Percentiles rank a stretch among this genome's conserved stretches.
Evolutionary conservation across 2,113 vertebrate genomes (phyloP).

Genomic region (Gila orcuttii): DNA sequence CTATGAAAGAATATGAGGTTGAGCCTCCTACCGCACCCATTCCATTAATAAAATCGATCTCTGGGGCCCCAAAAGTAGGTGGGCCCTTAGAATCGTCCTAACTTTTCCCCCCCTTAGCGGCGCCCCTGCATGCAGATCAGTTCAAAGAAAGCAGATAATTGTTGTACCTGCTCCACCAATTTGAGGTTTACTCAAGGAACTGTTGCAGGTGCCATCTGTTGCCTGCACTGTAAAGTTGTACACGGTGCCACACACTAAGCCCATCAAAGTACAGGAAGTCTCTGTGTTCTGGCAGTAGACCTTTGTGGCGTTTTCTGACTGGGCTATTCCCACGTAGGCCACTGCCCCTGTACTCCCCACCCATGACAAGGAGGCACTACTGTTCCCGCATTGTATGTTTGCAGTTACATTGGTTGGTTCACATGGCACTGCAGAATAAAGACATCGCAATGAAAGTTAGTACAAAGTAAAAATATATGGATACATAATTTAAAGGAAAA

Average conservation of each 20-base stretch:
- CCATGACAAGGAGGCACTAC: slow-evolving; percentile 72
- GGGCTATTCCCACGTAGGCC: slow-evolving; percentile 67
- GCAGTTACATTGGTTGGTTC: slow-evolving; percentile 65
- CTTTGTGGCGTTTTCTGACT: slow-evolving; percentile 53
- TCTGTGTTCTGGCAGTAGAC: slow-evolving; percentile 63
- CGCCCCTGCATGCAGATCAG: too few relatives aligned
- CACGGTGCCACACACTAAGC: slow-evolving; percentile 68
- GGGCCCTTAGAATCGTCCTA: too few relatives aligned
- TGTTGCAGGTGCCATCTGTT: slow-evolving; percentile 72
- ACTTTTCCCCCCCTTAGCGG: too few relatives aligned
- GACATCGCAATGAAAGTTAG: background rate
- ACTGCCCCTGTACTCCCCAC: slow-evolving; percentile 44
- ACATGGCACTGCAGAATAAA: slow-evolving; percentile 69
- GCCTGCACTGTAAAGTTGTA: slow-evolving; percentile 77
- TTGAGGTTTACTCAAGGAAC: slow-evolving; percentile 67
- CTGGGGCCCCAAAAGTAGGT: too few relatives aligned
- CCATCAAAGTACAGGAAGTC: slow-evolving; percentile 64
- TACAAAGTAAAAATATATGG: background rate
- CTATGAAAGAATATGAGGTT: too few relatives aligned
- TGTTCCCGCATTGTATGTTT: slow-evolving; percentile 64
- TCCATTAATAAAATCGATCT: too few relatives aligned
- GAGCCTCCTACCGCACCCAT: too few relatives aligned
- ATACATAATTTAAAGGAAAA: background rate
- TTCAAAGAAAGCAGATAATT: background rate
- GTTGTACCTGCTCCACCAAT: slow-evolving; percentile 69